Base-by-base conservation (phyloP, 2,888 invertebrate species). In the Cheilosia variabilis region DNA sequence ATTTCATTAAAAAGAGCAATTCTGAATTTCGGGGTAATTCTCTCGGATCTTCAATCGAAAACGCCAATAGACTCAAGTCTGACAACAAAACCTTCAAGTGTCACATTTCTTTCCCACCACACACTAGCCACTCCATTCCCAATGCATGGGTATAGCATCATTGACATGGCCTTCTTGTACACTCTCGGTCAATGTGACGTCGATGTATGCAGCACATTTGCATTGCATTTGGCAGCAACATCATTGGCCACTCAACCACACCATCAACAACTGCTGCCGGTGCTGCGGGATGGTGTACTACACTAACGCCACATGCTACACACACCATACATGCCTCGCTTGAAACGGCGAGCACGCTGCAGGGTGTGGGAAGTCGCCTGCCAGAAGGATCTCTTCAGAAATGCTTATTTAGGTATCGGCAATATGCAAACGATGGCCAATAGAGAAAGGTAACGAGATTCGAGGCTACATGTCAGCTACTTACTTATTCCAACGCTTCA, bases 141-240 rank as follows among this genome's bases (percentile, higher is more conserved):
- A 53, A 22, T 43, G 17, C 37, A 27, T 22, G 27, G 24, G 13
- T 45, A n/a, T 53, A 15, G 13, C 41, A 62, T 73, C 80, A 55
- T 55, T 75, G 73, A 68, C 79, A 75, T 57, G 63, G 58, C 22
- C 45, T 68, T 47, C 68, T 65, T 75, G 73, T 73, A 57, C 60
- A 60, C 62, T 43, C 69, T 71, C 58, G 80, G 63, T 75, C 65
- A 71, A 34, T 75, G 69, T 75, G 75, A 84, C 75, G 75, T 65
- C 45, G 19, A 60, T 69, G 69, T 63, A 69, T 83, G 63, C 69
- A 78, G 73, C 37, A 58, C 58, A 79, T 84, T 79, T 79, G 79
- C 79, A 73, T 79, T 79, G 83, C 69, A 79, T 75, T 84, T 83
- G 73, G 78, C 78, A 73, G 78, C 68, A 78, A 78, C 73, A 83